These are phyloP conservation scores for Eurosta solidaginis DNA, from an alignment of 1,140 invertebrate species.

Conservation along the genomic window DNA sequence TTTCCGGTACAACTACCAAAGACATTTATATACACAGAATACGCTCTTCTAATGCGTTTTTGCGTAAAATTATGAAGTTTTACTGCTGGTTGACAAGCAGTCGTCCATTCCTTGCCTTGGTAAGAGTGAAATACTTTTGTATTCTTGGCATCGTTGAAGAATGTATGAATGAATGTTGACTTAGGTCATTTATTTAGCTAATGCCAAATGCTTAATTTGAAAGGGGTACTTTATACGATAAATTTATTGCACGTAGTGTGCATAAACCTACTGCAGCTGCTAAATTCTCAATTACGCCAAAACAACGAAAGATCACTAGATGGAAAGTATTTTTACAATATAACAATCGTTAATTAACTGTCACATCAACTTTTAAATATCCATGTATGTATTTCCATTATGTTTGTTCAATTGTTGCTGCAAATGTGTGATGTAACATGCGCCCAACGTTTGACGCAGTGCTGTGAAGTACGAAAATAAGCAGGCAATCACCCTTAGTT, in stretches of 20 bases:
- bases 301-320: too few relatives aligned
- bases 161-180: neutral
- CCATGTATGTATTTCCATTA: neutral
- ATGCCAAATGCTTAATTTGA: neutral
- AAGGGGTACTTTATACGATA: neutral
- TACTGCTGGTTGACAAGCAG: neutral
- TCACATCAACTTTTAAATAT: neutral
- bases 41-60: neutral
- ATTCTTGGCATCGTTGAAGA: too few relatives aligned
- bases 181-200: neutral
- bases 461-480: neutral
- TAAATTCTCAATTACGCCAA: neutral
- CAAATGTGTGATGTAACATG: neutral
- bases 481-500: neutral
- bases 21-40: too few relatives aligned
- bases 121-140: too few relatives aligned
- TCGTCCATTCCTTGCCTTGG: too few relatives aligned
- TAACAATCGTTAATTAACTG: conserved; percentile 21
- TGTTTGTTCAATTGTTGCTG: neutral
- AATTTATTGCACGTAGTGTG: neutral
- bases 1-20: conserved; percentile 25
- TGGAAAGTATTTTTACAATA: neutral
- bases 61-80: neutral
- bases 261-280: neutral
- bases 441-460: too few relatives aligned